Conservation (phyloP, 2,797 vertebrate species). For the Pyrrhura leucotis region DNA sequence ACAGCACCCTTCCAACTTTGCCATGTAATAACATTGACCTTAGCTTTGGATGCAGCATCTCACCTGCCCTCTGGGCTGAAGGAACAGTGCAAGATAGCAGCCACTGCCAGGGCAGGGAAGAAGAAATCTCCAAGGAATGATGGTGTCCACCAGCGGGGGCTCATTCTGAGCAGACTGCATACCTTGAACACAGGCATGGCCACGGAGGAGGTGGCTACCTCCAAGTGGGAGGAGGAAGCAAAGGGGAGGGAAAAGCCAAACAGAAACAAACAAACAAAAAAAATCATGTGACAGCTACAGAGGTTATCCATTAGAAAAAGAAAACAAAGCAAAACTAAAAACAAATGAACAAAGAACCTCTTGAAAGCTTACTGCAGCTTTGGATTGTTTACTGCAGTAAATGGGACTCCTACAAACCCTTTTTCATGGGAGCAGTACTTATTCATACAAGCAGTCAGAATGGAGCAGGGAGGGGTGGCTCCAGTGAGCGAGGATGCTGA, state of each 20-base stretch:
- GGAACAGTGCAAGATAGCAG: constrained; percentile 59
- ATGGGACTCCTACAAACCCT: constrained; percentile 5
- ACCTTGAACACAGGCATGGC: constrained; percentile 58
- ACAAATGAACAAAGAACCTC: neutral
- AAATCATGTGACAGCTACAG: constrained; percentile 46
- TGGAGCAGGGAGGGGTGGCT: constrained; percentile 4
- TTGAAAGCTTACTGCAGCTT: constrained; percentile 21
- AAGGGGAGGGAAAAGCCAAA: constrained; percentile 57
- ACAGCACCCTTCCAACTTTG: constrained; percentile 46
- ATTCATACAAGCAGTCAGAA: neutral
- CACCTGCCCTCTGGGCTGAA: constrained; percentile 64
- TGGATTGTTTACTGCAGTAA: neutral
- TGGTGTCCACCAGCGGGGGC: constrained; percentile 30
- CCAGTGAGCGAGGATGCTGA: neutral
- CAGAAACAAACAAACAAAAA: constrained; percentile 60
- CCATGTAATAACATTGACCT: constrained; percentile 57
- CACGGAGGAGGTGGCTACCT: constrained; percentile 32
- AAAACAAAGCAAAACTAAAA: constrained; percentile 1
- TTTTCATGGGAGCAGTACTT: neutral
- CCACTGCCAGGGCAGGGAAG: constrained; percentile 66
- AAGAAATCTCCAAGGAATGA: constrained; percentile 55
- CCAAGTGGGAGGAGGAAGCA: constrained; percentile 40
- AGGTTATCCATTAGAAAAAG: constrained; percentile 28
- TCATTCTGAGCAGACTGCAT: constrained; percentile 59
- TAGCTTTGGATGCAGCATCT: constrained; percentile 56